phyloP scores from a whole-genome alignment of 2,888 invertebrate species.

The Cheilosia soror region DNA sequence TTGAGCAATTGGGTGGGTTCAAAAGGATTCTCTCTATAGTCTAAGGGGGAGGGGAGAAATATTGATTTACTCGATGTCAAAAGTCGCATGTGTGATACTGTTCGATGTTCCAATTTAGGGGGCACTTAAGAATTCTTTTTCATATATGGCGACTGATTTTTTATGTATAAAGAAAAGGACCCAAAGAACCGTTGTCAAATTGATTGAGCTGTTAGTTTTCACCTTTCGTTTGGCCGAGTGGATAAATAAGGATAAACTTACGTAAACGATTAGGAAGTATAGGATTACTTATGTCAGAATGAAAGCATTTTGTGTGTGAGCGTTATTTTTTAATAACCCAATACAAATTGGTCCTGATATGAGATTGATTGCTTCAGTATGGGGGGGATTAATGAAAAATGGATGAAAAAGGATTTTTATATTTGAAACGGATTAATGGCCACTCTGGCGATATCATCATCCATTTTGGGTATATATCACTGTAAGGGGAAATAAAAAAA shows the following conservation, averaged over 20 bases:
- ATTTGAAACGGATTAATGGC: neutral
- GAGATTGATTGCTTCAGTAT: slow-evolving; percentile 31
- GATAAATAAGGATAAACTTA: slow-evolving; percentile 58
- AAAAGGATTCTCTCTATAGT: slow-evolving; percentile 21
- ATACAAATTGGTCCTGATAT: slow-evolving; percentile 42
- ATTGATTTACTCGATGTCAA: slow-evolving; percentile 64
- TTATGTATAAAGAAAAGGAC: slow-evolving; percentile 6
- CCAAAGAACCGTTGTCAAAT: slow-evolving; percentile 61
- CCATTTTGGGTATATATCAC: too few species aligned
- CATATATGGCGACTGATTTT: neutral
- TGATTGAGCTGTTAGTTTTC: slow-evolving; percentile 69
- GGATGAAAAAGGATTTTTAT: neutral
- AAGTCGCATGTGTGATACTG: slow-evolving; percentile 57
- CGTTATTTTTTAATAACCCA: slow-evolving; percentile 38
- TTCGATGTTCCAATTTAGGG: slow-evolving; percentile 1
- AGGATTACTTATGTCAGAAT: slow-evolving; percentile 30
- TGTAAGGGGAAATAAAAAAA: too few species aligned
- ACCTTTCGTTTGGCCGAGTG: slow-evolving; percentile 63
- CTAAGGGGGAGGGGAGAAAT: slow-evolving; percentile 46
- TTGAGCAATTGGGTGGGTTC: slow-evolving; percentile 3
- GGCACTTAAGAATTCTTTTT: neutral
- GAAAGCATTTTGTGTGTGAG: slow-evolving; percentile 18
- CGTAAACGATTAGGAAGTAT: slow-evolving; percentile 51
- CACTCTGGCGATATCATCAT: neutral
- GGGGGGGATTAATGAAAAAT: neutral